Conservation (phyloP, 2,797 vertebrate genomes). For the Loris lydekkerianus region DNA sequence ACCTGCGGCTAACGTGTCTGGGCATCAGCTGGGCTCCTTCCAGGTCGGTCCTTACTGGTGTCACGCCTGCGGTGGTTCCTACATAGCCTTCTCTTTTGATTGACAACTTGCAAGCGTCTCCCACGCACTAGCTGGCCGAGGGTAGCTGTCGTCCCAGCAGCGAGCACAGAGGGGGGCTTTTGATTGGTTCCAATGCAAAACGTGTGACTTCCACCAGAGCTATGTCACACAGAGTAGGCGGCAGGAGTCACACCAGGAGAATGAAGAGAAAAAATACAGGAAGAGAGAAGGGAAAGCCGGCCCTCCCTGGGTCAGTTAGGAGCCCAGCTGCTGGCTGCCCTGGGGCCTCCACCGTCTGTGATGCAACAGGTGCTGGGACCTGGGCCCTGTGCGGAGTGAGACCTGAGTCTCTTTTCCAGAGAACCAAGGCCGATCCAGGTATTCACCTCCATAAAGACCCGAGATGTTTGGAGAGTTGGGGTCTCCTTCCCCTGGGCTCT, state of each 20-base stretch:
- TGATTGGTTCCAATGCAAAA: neutral
- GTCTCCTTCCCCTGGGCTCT: neutral
- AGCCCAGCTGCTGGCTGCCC: neutral
- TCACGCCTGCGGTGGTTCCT: neutral
- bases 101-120: neutral
- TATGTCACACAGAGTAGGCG: neutral
- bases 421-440: neutral
- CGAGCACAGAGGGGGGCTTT: neutral
- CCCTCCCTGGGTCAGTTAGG: neutral
- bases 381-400: neutral
- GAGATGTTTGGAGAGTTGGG: neutral
- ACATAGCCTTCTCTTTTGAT: neutral
- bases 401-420: neutral
- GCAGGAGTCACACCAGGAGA: neutral
- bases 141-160: neutral
- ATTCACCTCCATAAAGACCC: neutral
- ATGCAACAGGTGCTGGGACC: neutral
- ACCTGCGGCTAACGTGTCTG: accelerated
- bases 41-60: neutral
- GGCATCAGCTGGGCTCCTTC: neutral
- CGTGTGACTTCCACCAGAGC: neutral
- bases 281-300: neutral
- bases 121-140: neutral
- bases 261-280: neutral
- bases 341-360: neutral